phyloP scores from a whole-genome alignment of 2,888 invertebrate genomes.

The Nomada hirtipes region DNA sequence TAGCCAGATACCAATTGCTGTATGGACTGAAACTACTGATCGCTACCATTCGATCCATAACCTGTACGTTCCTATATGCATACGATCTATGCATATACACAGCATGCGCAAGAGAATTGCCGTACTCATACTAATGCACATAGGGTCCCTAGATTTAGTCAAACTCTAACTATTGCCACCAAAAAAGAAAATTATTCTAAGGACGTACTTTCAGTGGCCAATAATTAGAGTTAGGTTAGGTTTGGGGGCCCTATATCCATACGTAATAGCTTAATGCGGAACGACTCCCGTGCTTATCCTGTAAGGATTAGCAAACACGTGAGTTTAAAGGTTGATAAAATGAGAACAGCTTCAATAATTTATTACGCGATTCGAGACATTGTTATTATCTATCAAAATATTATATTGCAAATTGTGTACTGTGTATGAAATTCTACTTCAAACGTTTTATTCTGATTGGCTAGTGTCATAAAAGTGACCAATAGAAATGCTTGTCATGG shows the following conservation, averaged over 20 bases:
- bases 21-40: constrained; percentile 30
- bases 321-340: not conserved
- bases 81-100: not conserved
- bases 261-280: too few relatives aligned
- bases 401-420: not conserved
- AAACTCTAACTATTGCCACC: too few relatives aligned
- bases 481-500: constrained; percentile 23
- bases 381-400: not conserved
- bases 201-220: too few relatives aligned
- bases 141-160: too few relatives aligned
- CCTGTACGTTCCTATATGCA: constrained; percentile 36
- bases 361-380: not conserved
- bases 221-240: too few relatives aligned
- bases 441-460: not conserved
- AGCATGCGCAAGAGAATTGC: too few relatives aligned
- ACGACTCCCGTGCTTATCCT: too few relatives aligned
- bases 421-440: not conserved
- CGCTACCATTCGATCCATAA: constrained; percentile 42
- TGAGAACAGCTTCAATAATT: not conserved
- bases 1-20: constrained; percentile 8
- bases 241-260: too few relatives aligned
- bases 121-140: too few relatives aligned
- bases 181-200: too few relatives aligned
- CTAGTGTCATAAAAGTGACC: not conserved
- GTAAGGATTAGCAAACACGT: not conserved